Evolutionary conservation across 1,140 invertebrate genomes (phyloP).

Genomic region (Nymphalis io): DNA sequence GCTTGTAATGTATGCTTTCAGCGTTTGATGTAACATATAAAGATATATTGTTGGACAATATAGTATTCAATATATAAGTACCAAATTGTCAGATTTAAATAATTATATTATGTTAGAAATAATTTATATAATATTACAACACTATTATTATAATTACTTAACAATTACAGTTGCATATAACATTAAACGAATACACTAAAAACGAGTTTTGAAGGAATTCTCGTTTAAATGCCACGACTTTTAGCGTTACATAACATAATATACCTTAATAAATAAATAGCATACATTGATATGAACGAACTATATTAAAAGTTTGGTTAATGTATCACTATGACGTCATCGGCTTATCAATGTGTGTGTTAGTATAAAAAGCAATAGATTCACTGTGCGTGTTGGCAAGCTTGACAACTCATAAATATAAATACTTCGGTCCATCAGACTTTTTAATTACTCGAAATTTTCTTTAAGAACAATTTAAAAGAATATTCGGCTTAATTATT

Average conservation of each 20-base stretch:
- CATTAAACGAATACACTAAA: background rate
- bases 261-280: background rate
- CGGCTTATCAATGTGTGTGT: background rate
- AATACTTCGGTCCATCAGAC: slow-evolving; percentile 28
- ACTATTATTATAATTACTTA: too few species aligned
- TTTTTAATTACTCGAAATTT: slow-evolving; percentile 43
- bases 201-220: slow-evolving; percentile 10
- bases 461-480: slow-evolving; percentile 41
- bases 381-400: slow-evolving; percentile 20
- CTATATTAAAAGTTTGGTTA: background rate
- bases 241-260: background rate
- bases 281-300: background rate
- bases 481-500: slow-evolving; percentile 38
- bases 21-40: too few species aligned
- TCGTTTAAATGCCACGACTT: background rate
- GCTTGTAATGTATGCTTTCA: too few species aligned
- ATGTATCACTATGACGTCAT: slow-evolving; percentile 5
- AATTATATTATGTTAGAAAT: too few species aligned
- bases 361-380: slow-evolving; percentile 18
- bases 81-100: too few species aligned
- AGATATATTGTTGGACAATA: too few species aligned
- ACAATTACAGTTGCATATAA: background rate
- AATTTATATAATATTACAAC: too few species aligned
- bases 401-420: slow-evolving; percentile 22
- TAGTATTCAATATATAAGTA: too few species aligned